Base-by-base conservation (phyloP, 2,113 vertebrate genomes). In the Gallinago undulata region DNA sequence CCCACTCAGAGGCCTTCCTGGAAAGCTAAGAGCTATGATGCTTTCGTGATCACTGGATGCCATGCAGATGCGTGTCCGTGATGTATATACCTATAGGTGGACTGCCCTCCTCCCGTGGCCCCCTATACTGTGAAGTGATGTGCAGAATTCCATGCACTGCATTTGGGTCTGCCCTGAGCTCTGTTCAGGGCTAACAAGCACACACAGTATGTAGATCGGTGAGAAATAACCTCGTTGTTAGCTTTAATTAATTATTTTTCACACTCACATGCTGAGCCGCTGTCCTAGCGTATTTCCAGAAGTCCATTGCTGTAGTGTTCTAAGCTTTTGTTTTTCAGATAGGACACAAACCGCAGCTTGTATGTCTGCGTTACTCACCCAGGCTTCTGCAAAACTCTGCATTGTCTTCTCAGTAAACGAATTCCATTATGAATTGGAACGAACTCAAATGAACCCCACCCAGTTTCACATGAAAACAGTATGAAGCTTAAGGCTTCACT, bases 111-210 rank as follows among this genome's bases (percentile, higher is more conserved):
- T 84, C 11, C 14, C 33, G 7, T 0, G 0, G 30, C 37, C 30
- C 80, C 35, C 35, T 39, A 1, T 45, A 24, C 9, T 3, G 1
- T 0, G 1, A 72, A 23, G 41, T 66, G 41, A 37, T 53, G 25
- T 37, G 19, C 53, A 43, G 66, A 37, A 59, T 68, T 63, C 63
- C 31, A 53, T 23, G 22, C 7, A 2, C 11, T 53, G n/a, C 17
- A 5, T 63, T 82, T 45, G 14, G 11, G 30, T 48, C 25, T 37
- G 28, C 37, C 19, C 22, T 78, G 59, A 86, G 21, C 59, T 67
- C 41, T 73, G 7, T 33, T 81, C 30, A 51, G 47, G 30, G 41
- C 47, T 62, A 63, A 50, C 24, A 70, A 22, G 48, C 48, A 87
- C 19, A 78, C 12, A 30, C 11, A 30, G 4, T 69, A 5, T 35